phyloP scores from a whole-genome alignment of 2,888 invertebrate species.

The Dryocosmus kuriphilus region DNA sequence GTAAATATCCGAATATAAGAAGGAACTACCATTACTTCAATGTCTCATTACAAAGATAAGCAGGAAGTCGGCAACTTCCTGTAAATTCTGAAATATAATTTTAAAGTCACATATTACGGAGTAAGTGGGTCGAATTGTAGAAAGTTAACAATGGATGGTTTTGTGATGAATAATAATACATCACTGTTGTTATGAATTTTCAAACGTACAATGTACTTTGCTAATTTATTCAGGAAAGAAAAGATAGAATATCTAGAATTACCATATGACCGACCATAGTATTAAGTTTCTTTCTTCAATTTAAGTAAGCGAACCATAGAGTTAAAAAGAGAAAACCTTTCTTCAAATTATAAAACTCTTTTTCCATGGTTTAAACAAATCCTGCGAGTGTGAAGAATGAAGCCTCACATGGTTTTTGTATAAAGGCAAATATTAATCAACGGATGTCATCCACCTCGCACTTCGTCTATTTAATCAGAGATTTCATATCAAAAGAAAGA shows the following conservation, averaged over 20 bases:
- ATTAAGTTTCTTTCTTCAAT: background rate
- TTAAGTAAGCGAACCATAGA: background rate
- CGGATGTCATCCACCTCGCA: slow-evolving; percentile 13
- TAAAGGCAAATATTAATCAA: slow-evolving; percentile 30
- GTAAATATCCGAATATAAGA: slow-evolving; percentile 62
- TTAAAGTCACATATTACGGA: background rate
- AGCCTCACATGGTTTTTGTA: background rate
- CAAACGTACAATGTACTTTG: background rate
- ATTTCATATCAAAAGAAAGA: slow-evolving; percentile 21
- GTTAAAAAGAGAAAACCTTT: no score
- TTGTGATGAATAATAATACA: background rate
- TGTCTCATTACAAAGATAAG: background rate
- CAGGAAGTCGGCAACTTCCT: background rate
- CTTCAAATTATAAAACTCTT: no score
- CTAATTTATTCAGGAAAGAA: background rate
- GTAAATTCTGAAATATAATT: background rate
- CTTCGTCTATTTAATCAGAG: slow-evolving; percentile 17
- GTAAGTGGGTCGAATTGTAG: background rate
- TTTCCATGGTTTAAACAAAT: no score
- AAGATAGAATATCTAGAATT: background rate
- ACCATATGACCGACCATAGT: background rate
- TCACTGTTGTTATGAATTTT: background rate
- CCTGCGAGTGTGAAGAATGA: background rate
- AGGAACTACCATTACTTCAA: background rate
- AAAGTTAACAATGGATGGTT: background rate